phyloP scores from a whole-genome alignment of 1,140 invertebrate species.

The Drosophila tsacasi region DNA sequence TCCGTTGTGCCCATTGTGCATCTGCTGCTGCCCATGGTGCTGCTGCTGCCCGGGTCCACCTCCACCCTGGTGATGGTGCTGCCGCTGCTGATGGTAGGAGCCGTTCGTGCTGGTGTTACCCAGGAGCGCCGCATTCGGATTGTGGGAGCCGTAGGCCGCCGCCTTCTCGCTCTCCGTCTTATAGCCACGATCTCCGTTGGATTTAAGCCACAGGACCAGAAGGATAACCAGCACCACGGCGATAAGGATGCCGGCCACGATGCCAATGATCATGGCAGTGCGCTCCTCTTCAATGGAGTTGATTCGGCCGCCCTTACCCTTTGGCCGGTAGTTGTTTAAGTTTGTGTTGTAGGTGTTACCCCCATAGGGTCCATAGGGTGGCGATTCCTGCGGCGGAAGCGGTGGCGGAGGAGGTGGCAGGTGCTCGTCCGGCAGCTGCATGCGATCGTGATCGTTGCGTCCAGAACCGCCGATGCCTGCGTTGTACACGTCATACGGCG shows the following conservation, averaged over 20 bases:
- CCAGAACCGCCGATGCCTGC: constrained; percentile 32
- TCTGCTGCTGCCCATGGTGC: constrained; percentile 81
- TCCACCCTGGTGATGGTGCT: constrained; percentile 83
- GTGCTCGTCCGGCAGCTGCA: constrained; percentile 65
- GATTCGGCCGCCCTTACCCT: constrained; percentile 88
- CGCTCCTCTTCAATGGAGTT: constrained; percentile 90
- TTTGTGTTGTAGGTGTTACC: constrained; percentile 71
- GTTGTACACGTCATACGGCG: constrained; percentile 65
- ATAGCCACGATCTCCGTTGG: constrained; percentile 93
- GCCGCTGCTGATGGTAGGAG: constrained; percentile 85
- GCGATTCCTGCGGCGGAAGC: constrained; percentile 64
- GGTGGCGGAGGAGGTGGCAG: constrained; percentile 77
- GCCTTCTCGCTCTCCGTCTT: constrained; percentile 95
- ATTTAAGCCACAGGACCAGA: constrained; percentile 93
- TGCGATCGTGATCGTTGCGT: constrained; percentile 65
- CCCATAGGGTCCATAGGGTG: constrained; percentile 81
- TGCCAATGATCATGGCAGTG: constrained; percentile 93
- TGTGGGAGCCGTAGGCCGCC: constrained; percentile 89
- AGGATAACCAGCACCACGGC: constrained; percentile 96
- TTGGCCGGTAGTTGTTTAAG: constrained; percentile 75
- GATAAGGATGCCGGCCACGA: constrained; percentile 96
- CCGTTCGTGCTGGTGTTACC: constrained; percentile 86
- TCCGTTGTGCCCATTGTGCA: constrained; percentile 61
- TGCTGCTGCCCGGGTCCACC: constrained; percentile 53
- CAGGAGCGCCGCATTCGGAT: constrained; percentile 90